phyloP scores from a whole-genome alignment of 1,140 invertebrate genomes.

The Trichomalopsis sarcophagae region DNA sequence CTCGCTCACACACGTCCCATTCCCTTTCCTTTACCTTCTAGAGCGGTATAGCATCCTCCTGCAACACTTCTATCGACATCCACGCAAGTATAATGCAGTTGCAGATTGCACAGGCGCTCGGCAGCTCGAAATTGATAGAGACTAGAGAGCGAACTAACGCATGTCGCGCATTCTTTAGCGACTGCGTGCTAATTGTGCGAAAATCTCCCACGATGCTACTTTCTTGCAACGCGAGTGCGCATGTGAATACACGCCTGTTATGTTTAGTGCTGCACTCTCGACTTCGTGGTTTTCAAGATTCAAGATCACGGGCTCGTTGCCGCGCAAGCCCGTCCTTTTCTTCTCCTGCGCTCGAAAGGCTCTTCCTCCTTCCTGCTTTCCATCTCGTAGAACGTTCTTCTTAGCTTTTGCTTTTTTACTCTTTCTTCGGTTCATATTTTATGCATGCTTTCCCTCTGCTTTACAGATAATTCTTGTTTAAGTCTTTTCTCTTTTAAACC shows the following conservation, averaged over 20 bases:
- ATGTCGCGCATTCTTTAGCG: slow-evolving; percentile 60
- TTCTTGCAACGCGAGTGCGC: neutral
- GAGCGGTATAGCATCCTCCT: too few relatives aligned
- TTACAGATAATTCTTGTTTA: neutral
- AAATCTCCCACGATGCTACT: slow-evolving; percentile 66
- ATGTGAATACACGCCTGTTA: neutral
- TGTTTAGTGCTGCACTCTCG: neutral
- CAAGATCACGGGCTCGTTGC: slow-evolving; percentile 68
- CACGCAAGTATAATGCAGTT: too few relatives aligned
- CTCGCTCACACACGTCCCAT: too few relatives aligned
- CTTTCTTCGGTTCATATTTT: neutral
- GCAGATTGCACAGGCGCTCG: too few relatives aligned
- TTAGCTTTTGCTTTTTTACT: neutral
- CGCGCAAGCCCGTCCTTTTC: neutral
- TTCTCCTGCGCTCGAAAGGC: neutral
- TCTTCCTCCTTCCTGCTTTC: slow-evolving; percentile 39
- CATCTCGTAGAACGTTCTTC: slow-evolving; percentile 6
- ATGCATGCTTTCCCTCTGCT: neutral
- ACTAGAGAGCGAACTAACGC: neutral
- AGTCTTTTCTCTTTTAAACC: neutral
- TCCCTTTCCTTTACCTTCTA: too few relatives aligned
- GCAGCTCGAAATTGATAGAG: too few relatives aligned
- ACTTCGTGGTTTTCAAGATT: slow-evolving; percentile 32
- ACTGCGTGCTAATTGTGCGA: slow-evolving; percentile 67
- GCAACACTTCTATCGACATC: too few relatives aligned